A percentile compares a stretch with the other conserved stretches of the same genome.
Conservation (phyloP, 2,888 invertebrate genomes). For the Amiota minor region DNA sequence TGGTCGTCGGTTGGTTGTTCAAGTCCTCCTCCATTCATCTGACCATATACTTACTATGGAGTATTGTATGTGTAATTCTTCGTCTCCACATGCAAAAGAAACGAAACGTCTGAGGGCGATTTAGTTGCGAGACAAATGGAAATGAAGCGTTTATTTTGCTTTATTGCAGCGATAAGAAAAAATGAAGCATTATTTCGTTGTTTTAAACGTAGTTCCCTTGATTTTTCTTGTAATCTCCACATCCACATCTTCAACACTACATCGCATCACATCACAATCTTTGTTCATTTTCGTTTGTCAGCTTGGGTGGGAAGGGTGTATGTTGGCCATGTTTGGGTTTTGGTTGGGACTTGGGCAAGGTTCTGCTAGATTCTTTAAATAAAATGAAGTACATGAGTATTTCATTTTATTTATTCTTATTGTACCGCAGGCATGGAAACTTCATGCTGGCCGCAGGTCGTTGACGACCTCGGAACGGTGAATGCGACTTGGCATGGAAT, state of each 20-base stretch:
- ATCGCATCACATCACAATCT: neutral
- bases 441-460: constrained; percentile 58
- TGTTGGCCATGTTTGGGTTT: too few relatives aligned
- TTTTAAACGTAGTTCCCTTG: constrained; percentile 53
- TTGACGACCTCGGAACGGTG: constrained; percentile 7
- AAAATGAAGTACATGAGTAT: constrained; percentile 10
- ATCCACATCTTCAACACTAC: neutral
- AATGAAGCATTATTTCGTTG: constrained; percentile 64
- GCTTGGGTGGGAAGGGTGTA: too few relatives aligned
- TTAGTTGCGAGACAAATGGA: constrained; percentile 68
- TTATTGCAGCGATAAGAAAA: constrained; percentile 71
- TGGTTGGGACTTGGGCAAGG: neutral
- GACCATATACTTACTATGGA: neutral
- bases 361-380: neutral
- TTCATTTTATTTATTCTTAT: constrained; percentile 50
- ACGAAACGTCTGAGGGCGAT: constrained; percentile 53
- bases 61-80: too few relatives aligned
- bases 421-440: constrained; percentile 6
- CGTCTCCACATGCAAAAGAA: constrained; percentile 17
- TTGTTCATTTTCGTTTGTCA: constrained; percentile 4
- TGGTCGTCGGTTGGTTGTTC: neutral
- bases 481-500: constrained; percentile 44
- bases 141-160: constrained; percentile 71
- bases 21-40: constrained; percentile 2
- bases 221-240: constrained; percentile 21